These are phyloP conservation scores for Catalaphyllia jardinei DNA, from an alignment of 64 coral and sea anemone species.

Conservation along the genomic window DNA sequence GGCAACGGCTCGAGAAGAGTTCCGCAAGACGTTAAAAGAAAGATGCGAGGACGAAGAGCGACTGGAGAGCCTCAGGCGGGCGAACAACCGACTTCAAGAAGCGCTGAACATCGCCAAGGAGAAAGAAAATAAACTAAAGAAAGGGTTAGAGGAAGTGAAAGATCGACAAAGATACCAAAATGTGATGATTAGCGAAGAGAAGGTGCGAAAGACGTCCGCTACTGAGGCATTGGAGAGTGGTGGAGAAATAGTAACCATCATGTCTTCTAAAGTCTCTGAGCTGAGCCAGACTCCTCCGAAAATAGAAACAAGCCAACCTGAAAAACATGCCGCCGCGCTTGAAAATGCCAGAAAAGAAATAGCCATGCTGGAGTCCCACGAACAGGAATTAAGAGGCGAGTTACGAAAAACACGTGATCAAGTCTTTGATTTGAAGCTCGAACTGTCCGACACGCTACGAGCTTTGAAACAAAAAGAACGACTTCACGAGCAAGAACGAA, in stretches of 20 bases:
- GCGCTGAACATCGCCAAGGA: conserved; percentile 22
- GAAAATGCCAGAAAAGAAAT: conserved; percentile 76
- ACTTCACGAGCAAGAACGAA: conserved; percentile 68
- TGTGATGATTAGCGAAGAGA: not conserved
- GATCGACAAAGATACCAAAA: conserved; percentile 10
- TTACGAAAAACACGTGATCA: conserved; percentile 41
- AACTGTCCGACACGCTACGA: conserved; percentile 50
- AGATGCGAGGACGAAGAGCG: conserved; percentile 30
- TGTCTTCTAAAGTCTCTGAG: conserved; percentile 32
- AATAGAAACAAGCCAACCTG: not conserved
- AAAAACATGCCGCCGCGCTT: not conserved
- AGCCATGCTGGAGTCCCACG: conserved; percentile 59
- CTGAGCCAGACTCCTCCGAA: not conserved
- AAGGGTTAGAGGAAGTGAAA: conserved; percentile 20
- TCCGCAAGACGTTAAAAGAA: conserved; percentile 9
- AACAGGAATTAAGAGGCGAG: conserved; percentile 55
- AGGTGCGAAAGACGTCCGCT: not conserved
- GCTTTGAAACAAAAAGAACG: conserved; percentile 71
- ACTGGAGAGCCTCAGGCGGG: conserved; percentile 5
- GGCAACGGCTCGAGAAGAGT: conserved; percentile 32
- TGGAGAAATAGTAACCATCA: conserved; percentile 55
- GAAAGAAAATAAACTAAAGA: conserved; percentile 47
- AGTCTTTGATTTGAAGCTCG: conserved; percentile 62
- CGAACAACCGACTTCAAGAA: conserved; percentile 24
- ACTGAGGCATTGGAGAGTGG: conserved; percentile 12